Base-by-base conservation (phyloP, 2,888 invertebrate genomes). In the Cotesia congregata region DNA sequence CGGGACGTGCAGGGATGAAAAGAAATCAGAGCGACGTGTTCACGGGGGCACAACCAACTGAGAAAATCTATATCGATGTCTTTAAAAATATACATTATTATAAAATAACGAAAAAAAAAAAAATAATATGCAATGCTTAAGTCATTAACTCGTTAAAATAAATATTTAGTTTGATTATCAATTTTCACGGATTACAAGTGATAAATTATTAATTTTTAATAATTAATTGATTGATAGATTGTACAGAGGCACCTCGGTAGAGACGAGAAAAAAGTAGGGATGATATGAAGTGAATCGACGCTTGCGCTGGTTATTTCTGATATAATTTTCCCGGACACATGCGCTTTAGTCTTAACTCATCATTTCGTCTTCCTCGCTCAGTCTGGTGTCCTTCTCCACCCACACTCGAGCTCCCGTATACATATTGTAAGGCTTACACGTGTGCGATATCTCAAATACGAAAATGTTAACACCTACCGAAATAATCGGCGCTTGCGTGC, bases 401-500 rank as follows among this genome's bases (percentile, higher is more conserved):
- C 4, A 50, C 50, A 50, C 50, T 50, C 50, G 50, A 12, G 12
- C 50, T 50, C 50, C 7, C 12, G 12, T 50, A 59, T 74, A 39
- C 9, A 30, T 64, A 75, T 68, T 71, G 64, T 64, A 72, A 41
- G 50, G 12, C 65, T 60, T 70, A 72, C 59, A 59, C 72, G 74
- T 65, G 41, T 67, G 50, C 64, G 38, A 73, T 39, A 12, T 67
- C 50, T 50, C 9, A 68, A 30, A 75, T 61, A 71, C 67, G 60
- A 50, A 50, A 50, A 50, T 83, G 87, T 88, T 88, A 86, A 87
- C 88, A 88, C 88, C 88, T 88, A 85, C 85, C 83, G 79, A 85
- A 85, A 85, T 86, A 83, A 85, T 86, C 83, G 83, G 85, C 84
- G 87, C 84, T 83, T 85, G 87, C 87, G 85, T 80, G 80, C 75